A percentile compares a stretch with the other conserved stretches of the same genome.
phyloP scores from a whole-genome alignment of 1,140 invertebrate genomes.

The Drosophila kohkoa region DNA sequence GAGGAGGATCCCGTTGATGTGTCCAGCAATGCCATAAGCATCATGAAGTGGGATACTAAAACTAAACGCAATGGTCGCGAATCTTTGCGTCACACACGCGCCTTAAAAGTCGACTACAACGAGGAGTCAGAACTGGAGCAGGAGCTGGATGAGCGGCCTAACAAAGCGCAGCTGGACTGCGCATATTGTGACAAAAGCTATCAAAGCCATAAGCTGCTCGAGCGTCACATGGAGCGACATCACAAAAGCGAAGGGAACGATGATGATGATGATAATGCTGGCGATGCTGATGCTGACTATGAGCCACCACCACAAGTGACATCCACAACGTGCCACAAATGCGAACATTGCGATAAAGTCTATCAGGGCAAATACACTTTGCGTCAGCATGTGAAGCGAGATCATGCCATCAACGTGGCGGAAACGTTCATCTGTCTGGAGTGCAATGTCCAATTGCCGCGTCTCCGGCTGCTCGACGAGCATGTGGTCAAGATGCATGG shows the following conservation, averaged over 20 bases:
- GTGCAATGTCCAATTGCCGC: constrained; percentile 60
- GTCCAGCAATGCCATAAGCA: constrained; percentile 25
- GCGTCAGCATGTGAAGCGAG: constrained; percentile 62
- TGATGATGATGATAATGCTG: constrained; percentile 2
- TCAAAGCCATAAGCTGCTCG: constrained; percentile 56
- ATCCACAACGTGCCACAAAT: constrained; percentile 51
- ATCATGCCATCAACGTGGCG: constrained; percentile 41
- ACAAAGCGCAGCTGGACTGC: constrained; percentile 40
- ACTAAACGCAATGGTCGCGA: background rate
- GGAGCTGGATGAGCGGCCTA: background rate
- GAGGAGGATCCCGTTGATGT: constrained; percentile 33
- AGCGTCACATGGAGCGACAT: constrained; percentile 58
- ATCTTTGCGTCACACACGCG: constrained; percentile 40
- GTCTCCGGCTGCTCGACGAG: constrained; percentile 62
- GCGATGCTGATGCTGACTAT: constrained; percentile 33
- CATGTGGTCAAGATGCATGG: constrained; percentile 63
- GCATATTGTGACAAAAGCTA: constrained; percentile 57
- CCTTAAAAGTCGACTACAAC: constrained; percentile 63
- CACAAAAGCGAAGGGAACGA: constrained; percentile 44
- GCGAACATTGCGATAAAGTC: constrained; percentile 63
- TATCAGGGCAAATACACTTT: constrained; percentile 62
- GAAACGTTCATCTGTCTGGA: constrained; percentile 58
- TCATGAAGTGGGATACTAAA: constrained; percentile 60
- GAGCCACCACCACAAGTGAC: constrained; percentile 26
- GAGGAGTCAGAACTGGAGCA: constrained; percentile 49